Evolutionary conservation across 2,113 vertebrate genomes (phyloP), one percentile per base, ranked within the genome.

Genomic region (Electrona antarctica): DNA sequence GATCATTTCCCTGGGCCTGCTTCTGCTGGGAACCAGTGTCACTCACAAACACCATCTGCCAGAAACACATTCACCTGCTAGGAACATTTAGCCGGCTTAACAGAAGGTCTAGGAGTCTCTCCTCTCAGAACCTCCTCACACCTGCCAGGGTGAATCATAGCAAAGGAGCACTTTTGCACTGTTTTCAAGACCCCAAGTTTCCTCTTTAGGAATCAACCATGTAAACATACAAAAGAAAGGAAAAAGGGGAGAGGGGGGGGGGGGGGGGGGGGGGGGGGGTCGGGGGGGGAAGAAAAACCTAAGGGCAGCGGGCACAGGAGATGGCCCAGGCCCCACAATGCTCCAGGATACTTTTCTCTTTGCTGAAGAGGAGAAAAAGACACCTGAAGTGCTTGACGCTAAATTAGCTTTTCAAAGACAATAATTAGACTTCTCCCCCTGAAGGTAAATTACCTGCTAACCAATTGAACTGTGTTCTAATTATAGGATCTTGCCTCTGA

Each of bases 31-130:
- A 94, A 88, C 90, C 87, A 83, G 90, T 90, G 82, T 88, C 52
- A 86, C 88, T 94, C 90, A 77, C 92, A 92, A 94, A 92, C 94
- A 94, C 95, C 95, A 96, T 96, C 95, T 96, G 96, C 92, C 93
- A 91, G 75, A 79, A 91, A 92, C 91, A 90, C 85, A 74, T 84
- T 83, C 64, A 84, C 82, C 78, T 88, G 86, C 84, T 88, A 82
- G 73, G 77, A 92, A 73, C 90, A 55, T 91, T 93, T 91, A 41
- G 33, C 33, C 33, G 5, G 33, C 33, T 41, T 41, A 91, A 81
- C 86, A 69, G 78, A 55, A 7, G 81, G 88, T 85, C 85, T 74
- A 86, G 55, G 51, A 87, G 80, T 71, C 64, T 71, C 74, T 78
- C 57, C 48, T 73, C 52, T 71, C 28, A 66, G 61, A 57, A 72